Percentiles rank a stretch among this genome's conserved stretches.
Conservation (phyloP, 2,797 vertebrate genomes). For the Tiaroga cobitis region DNA sequence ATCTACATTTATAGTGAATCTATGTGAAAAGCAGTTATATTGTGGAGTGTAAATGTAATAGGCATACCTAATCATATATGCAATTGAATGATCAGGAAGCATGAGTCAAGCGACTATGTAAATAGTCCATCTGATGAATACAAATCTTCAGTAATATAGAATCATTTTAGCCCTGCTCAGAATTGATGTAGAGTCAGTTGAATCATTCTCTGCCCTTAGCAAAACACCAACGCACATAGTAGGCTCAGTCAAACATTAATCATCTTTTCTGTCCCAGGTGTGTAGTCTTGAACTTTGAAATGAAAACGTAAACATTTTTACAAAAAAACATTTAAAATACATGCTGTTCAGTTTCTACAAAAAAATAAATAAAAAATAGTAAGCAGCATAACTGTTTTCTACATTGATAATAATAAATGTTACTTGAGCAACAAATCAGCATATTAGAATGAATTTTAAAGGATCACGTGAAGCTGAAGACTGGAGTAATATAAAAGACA, state of each 20-base stretch:
- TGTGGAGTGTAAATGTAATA: no score
- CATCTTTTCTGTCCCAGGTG: not conserved
- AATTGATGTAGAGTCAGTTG: not conserved
- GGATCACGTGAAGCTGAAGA: not conserved
- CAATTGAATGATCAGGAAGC: not conserved
- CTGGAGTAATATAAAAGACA: not conserved
- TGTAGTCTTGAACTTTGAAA: slow-evolving; percentile 10
- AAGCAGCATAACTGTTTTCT: not conserved
- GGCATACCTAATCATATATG: not conserved
- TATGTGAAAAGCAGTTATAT: not conserved
- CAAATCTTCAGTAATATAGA: not conserved
- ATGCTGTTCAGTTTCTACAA: not conserved
- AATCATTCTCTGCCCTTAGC: slow-evolving; percentile 5
- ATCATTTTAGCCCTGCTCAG: not conserved
- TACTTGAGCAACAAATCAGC: not conserved
- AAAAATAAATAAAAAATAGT: not conserved
- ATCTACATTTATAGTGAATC: not conserved
- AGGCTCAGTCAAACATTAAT: slow-evolving; percentile 10
- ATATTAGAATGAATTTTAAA: not conserved
- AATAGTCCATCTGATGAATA: not conserved
- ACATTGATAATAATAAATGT: not conserved
- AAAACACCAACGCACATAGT: not conserved
- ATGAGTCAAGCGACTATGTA: not conserved
- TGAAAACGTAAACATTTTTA: not conserved
- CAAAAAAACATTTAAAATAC: not conserved